phyloP scores from a whole-genome alignment of 1,140 invertebrate genomes.

The Nasonia giraulti region DNA sequence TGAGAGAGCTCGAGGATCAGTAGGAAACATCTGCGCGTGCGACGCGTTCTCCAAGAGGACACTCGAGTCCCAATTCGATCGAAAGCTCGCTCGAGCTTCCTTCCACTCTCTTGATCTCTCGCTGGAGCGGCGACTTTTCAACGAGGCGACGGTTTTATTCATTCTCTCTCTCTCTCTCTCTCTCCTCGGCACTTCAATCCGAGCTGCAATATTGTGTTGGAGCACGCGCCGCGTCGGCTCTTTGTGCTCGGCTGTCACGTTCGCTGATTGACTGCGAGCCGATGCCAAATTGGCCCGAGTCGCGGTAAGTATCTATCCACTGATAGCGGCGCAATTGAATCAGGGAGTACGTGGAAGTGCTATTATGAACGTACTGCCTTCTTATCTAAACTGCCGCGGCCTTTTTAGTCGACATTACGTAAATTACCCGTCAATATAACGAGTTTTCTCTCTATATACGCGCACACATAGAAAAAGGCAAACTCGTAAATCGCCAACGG shows the following conservation, averaged over 20 bases:
- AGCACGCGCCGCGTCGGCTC: no score
- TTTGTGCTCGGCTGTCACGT: not conserved
- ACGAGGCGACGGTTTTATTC: not conserved
- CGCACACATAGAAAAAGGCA: no score
- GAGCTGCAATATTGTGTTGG: not conserved
- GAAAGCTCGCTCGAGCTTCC: not conserved
- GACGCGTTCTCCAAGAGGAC: not conserved
- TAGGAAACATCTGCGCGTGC: not conserved
- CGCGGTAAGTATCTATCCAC: no score
- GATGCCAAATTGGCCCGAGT: no score
- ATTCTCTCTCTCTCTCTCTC: not conserved
- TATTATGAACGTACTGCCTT: no score
- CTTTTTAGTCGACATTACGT: no score
- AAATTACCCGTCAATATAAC: no score
- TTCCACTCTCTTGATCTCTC: not conserved
- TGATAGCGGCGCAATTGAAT: not conserved
- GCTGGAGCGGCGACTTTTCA: conserved; percentile 8
- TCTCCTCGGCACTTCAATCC: not conserved
- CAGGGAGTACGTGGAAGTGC: no score
- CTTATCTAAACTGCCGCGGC: no score
- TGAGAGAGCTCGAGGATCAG: not conserved
- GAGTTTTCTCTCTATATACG: no score
- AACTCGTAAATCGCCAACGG: no score
- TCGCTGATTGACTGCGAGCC: not conserved
- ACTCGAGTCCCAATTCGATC: not conserved